Evolutionary conservation across 2,888 invertebrate species (phyloP), one percentile per base, ranked within the genome.

Genomic region (Orthonychiurus folsomi): DNA sequence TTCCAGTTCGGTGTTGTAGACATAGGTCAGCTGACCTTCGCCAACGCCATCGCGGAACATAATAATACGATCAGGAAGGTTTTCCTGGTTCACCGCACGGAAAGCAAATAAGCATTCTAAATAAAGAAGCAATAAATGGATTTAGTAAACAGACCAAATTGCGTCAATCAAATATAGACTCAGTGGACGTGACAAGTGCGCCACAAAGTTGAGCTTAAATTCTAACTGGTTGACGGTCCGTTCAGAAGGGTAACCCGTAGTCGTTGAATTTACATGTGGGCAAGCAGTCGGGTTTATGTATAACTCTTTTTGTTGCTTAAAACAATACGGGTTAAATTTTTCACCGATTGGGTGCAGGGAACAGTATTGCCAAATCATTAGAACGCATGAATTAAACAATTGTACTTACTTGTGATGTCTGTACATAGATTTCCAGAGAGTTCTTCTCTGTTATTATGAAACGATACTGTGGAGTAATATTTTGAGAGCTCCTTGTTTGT

Each of bases 21-120:
- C 63, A 24, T 64, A 63, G 2, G 59, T 24, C 25, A 70, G 50
- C 20, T 70, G 67, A 0, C 70, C 70, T 25, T 70, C 67, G 0
- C 70, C 66, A 1, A 68, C 68, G 1, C 70, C 70, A 52, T 70
- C 70, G 0, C 70, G 28, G 52, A 60, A 70, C 28, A 70, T 56
- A 47, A 70, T 62, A 3, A 70, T 65, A 20, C 70, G 82, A 0
- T 81, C 79, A 0, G 95, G 95, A 1, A 79, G 69, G 0, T 71
- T 26, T 3, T 57, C 64, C 25, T 83, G 80, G 67, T 81, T 81
- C 0, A 75, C 56, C 2, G 80, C 77, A 1, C 79, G 76, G 75
- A 82, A 89, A 65, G 78, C 77, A 18, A 76, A 75, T 12, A 84
- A 76, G 0, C 83, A 82, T 64, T 80, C 78, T 73, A n/a, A n/a